phyloP scores from a whole-genome alignment of 2,113 vertebrate species.

The Asarcornis scutulata region DNA sequence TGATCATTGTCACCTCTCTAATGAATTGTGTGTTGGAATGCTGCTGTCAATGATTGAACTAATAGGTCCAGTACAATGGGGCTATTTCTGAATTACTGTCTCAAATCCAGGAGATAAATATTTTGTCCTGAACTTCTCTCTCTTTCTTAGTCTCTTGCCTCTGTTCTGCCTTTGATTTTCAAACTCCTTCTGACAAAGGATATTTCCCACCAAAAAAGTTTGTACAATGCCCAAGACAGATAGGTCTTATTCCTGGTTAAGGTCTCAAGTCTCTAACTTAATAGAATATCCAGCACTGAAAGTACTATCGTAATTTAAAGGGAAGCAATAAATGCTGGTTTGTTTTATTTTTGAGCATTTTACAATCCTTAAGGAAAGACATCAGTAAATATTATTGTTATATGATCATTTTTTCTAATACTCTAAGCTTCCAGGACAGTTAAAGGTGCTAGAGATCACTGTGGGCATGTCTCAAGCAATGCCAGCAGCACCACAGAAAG shows the following conservation, averaged over 20 bases:
- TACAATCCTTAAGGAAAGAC: neutral
- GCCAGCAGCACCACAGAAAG: neutral
- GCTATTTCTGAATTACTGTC: neutral
- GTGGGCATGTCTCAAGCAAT: neutral
- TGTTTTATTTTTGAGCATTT: neutral
- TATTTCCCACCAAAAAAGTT: neutral
- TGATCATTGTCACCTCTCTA: neutral
- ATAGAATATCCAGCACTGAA: neutral
- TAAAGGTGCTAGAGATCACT: neutral
- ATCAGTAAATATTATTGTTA: neutral
- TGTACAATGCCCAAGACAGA: fast-evolving
- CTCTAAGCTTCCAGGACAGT: neutral
- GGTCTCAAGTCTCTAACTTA: neutral
- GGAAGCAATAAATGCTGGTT: neutral
- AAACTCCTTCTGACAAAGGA: neutral
- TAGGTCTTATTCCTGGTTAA: neutral
- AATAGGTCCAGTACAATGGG: neutral
- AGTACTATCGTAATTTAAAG: neutral
- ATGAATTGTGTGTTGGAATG: neutral
- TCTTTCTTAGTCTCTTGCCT: neutral
- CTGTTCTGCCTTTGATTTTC: neutral
- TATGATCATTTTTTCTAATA: neutral
- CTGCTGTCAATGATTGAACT: neutral
- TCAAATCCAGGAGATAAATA: neutral
- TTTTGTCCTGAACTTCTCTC: neutral